Base-by-base conservation (phyloP, 2,888 invertebrate genomes). In the Cheilosia urbana region DNA sequence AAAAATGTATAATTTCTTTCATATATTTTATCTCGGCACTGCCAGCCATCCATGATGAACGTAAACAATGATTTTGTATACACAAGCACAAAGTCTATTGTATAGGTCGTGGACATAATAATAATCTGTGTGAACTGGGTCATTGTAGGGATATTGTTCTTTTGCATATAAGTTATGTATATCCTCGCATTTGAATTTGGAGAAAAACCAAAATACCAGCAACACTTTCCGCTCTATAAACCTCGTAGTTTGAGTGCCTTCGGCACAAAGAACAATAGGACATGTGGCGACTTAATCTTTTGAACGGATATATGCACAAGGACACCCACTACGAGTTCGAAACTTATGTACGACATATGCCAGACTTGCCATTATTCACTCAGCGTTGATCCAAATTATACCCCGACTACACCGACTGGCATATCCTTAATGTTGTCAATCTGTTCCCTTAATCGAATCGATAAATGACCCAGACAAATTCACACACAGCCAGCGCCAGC, bases 391-490 rank as follows among this genome's bases (percentile, higher is more conserved):
- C 47, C 49, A 58, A 65, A 60, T 68, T 19, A n/a, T 37, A 60
- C 30, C 47, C 37, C 47, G 40, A 72, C 30, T 71, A 63, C 51
- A 63, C 51, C 34, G 47, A 17, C 51, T 58, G 40, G 40, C 65
- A 82, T 76, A 77, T 72, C 71, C 71, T 72, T 66, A 77, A 82
- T 77, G 71, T 72, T 58, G 17, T 72, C 82, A 77, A 81, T 81
- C 55, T 81, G 81, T 69, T 81, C 40, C 69, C 69, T 51, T 76
- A 71, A 77, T 82, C 82, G 66, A 77, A 76, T 77, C 77, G 49
- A 81, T 81, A 81, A 81, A 72, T 77, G 82, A 77, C 71, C 77
- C 82, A 82, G 82, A 72, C 82, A 55, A 71, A 82, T 71, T 60
- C 65, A 51, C 71, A 63, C 51, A 42, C 62, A 58, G 17, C 27